Conservation (phyloP, 2,888 invertebrate genomes). For the Hyppa rectilinea region DNA sequence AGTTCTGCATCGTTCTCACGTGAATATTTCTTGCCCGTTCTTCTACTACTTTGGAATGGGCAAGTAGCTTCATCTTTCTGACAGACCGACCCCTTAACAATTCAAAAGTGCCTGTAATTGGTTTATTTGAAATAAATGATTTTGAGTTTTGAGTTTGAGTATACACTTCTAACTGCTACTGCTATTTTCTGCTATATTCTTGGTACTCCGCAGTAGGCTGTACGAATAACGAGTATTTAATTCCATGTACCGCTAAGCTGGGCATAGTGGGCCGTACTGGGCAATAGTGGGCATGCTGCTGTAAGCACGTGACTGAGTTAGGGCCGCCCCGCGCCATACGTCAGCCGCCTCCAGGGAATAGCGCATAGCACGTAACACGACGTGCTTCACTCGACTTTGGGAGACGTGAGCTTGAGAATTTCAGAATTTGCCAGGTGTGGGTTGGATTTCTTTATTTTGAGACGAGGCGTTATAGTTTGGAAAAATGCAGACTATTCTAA, state of each 20-base stretch:
- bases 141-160: no score
- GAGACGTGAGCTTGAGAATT: conserved; percentile 32
- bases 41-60: no score
- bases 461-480: neutral
- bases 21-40: no score
- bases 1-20: no score
- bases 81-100: no score
- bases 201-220: conserved; percentile 10
- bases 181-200: no score
- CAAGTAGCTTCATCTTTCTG: no score
- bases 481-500: neutral
- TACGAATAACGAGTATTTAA: conserved; percentile 37
- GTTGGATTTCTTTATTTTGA: neutral
- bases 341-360: conserved; percentile 56
- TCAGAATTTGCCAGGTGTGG: neutral
- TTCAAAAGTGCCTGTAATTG: no score
- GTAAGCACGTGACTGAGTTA: conserved; percentile 66
- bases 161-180: no score
- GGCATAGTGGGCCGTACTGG: conserved; percentile 37
- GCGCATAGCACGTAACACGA: conserved; percentile 58
- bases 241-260: conserved; percentile 33
- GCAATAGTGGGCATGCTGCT: conserved; percentile 35
- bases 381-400: conserved; percentile 18
- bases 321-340: conserved; percentile 74
- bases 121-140: no score